Conservation (phyloP, 2,797 vertebrate genomes). For the Spinus olivaceus region DNA sequence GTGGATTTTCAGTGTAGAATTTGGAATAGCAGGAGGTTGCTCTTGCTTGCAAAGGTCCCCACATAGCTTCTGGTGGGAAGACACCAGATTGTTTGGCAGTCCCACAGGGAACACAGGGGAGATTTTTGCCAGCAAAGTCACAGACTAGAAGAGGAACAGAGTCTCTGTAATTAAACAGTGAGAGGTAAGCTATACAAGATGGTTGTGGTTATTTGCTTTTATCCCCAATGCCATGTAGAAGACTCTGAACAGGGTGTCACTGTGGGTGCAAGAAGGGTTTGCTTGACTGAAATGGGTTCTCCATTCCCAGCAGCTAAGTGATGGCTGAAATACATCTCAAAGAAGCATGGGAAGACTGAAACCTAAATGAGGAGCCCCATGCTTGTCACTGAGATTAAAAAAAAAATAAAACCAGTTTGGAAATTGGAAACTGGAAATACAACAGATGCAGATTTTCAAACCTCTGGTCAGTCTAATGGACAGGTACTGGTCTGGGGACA, state of each 20-base stretch:
- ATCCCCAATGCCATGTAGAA: background rate
- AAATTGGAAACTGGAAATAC: background rate
- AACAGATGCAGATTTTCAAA: background rate
- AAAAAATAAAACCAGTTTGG: too few species aligned
- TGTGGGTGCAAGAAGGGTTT: background rate
- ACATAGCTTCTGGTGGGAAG: background rate
- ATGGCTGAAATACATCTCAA: background rate
- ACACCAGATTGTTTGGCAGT: background rate
- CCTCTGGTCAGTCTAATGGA: background rate
- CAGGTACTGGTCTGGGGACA: background rate
- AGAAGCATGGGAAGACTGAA: background rate
- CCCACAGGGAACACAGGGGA: background rate
- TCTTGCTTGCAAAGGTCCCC: background rate
- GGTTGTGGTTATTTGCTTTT: background rate
- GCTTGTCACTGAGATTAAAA: background rate
- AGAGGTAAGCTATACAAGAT: background rate
- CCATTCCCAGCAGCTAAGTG: background rate
- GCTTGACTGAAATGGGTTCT: background rate
- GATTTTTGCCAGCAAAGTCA: background rate
- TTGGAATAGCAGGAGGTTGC: background rate
- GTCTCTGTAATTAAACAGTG: background rate
- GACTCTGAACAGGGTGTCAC: background rate
- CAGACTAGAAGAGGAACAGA: background rate
- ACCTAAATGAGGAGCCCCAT: background rate
- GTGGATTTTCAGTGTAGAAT: background rate